Evolutionary conservation across 2,888 invertebrate species (phyloP), one percentile per base, ranked within the genome.

Genomic region (Nomada ruficornis): DNA sequence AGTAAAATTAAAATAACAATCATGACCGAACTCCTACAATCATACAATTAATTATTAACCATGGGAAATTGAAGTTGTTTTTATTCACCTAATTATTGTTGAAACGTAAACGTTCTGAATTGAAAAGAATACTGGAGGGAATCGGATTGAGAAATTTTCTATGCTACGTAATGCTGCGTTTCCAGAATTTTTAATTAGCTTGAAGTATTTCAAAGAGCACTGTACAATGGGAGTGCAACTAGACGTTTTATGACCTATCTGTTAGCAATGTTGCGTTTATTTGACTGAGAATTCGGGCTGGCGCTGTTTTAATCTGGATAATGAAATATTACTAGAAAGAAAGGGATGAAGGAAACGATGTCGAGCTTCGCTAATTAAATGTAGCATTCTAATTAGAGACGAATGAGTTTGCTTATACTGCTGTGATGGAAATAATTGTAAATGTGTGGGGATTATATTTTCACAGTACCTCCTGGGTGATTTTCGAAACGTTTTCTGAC

Each of bases 151-250:
- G 50, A 50, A 50, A 15, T 50, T 50, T 7, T 50, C 5, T 7
- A 7, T 36, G 36, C 36, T 5, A 29, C 36, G 36, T 36, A 7
- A 36, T 36, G 36, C 36, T 36, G 36, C 36, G 36, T 18, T 36
- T 20, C 20, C 18, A 26, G 65, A 65, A 65, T 47, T 71, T 55
- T 76, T 76, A 71, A 76, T 70, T 76, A 71, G 59, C 15, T 26
- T 23, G 36, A 20, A 42, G 60, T 59, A 65, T 74, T 65, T 64
- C 10, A 65, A 52, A 42, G 20, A 7, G n/a, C 1, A 11, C n/a
- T 15, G 55, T 29, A 7, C 36, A 23, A 18, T 9, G 5, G n/a
- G 11, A 0, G 9, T 0, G 9, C 2, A 15, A 36, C 36, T n/a
- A 18, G 11, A 59, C 20, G 44, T 65, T 77, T 65, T 65, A 29